Evolutionary conservation across 1,140 invertebrate genomes (phyloP).

Genomic region (Cydia pomonella): DNA sequence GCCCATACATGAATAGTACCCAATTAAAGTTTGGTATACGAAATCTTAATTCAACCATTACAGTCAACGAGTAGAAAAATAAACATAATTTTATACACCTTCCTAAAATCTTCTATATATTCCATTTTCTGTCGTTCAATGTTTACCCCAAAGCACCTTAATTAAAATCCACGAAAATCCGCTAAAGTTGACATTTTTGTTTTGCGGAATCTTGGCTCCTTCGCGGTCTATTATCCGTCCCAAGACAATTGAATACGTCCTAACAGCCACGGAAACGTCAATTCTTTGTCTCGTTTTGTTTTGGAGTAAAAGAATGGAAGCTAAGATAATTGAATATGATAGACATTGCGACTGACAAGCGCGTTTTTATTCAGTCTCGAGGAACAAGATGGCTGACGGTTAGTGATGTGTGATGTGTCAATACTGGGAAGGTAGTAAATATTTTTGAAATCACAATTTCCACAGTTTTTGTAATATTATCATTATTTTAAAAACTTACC

Average conservation of each 20-base stretch:
- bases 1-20: too few relatives aligned
- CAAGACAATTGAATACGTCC: neutral
- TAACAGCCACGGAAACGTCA: neutral
- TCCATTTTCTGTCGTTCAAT: neutral
- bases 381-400: neutral
- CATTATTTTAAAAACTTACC: too few relatives aligned
- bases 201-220: neutral
- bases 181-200: constrained; percentile 1
- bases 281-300: neutral
- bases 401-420: neutral
- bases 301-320: neutral
- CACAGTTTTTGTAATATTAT: too few relatives aligned
- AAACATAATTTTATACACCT: too few relatives aligned
- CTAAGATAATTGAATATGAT: neutral
- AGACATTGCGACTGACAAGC: constrained; percentile 6
- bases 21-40: too few relatives aligned
- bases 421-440: neutral
- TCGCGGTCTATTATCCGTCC: neutral
- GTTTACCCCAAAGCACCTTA: neutral
- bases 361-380: neutral
- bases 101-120: too few relatives aligned
- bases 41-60: too few relatives aligned
- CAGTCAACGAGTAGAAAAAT: too few relatives aligned
- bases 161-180: constrained; percentile 3
- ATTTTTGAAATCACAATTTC: neutral